Conservation (phyloP, 2,888 invertebrate species). For the Lasioglossum zephyrum region DNA sequence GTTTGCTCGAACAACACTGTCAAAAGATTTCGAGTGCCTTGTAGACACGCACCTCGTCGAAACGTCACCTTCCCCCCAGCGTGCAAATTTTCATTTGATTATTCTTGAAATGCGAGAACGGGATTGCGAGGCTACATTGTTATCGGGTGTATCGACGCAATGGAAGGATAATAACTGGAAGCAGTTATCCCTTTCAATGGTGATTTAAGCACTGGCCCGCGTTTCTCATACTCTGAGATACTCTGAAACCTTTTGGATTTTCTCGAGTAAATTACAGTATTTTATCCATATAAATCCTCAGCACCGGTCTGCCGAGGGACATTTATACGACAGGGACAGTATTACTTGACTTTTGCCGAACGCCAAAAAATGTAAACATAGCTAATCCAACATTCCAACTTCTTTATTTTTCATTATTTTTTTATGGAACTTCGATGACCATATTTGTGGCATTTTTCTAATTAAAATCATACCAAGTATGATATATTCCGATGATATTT, state of each 20-base stretch:
- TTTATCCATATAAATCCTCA: no score
- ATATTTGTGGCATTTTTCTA: no score
- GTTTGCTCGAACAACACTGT: conserved; percentile 2
- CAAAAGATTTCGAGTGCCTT: conserved; percentile 2
- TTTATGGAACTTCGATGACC: no score
- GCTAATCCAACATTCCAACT: no score
- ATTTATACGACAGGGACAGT: no score
- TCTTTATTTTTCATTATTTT: no score
- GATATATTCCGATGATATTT: no score
- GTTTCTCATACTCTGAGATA: no score
- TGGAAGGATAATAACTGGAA: not conserved
- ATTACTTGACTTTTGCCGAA: no score
- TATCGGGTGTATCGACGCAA: not conserved
- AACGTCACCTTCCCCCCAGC: not conserved
- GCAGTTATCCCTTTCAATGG: not conserved
- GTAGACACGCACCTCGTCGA: conserved; percentile 2
- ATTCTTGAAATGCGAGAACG: not conserved
- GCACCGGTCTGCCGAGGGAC: no score
- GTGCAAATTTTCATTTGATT: not conserved
- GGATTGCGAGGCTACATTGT: not conserved
- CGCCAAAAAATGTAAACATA: no score
- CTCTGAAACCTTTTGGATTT: not conserved
- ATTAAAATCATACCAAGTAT: no score
- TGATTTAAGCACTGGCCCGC: not conserved
- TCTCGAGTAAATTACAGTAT: not conserved